Percentiles rank a stretch among this genome's conserved stretches.
Conservation (phyloP, 2,888 invertebrate genomes). For the Rhaphigaster nebulosa region DNA sequence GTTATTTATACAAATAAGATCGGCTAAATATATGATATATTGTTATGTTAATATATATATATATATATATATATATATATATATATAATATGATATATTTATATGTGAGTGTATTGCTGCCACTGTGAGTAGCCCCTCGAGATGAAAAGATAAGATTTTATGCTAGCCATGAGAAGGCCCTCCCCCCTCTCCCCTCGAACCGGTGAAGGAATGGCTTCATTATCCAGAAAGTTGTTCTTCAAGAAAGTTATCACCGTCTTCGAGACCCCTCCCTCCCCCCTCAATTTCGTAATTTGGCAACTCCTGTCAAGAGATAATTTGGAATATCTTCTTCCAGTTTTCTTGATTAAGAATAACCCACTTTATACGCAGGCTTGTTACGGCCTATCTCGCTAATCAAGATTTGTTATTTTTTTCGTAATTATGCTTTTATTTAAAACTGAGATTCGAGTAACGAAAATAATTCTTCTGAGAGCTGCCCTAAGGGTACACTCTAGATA, state of each 20-base stretch:
- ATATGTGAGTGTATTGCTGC: too few species aligned
- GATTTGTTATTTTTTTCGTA: background rate
- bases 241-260: background rate
- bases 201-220: background rate
- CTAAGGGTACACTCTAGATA: too few species aligned
- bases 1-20: too few species aligned
- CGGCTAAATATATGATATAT: too few species aligned
- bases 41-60: too few species aligned
- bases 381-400: background rate
- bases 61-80: too few species aligned
- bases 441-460: too few species aligned
- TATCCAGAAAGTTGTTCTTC: background rate
- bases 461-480: too few species aligned
- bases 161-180: background rate
- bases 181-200: too few species aligned
- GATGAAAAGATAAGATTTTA: background rate
- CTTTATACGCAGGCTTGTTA: background rate
- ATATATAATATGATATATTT: too few species aligned
- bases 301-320: background rate
- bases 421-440: background rate
- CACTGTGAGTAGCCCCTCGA: too few species aligned
- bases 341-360: background rate
- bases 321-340: background rate
- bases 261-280: background rate
- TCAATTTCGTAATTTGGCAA: conserved; percentile 1